phyloP scores from a whole-genome alignment of 2,797 vertebrate genomes.

The Cossypha polioptera region DNA sequence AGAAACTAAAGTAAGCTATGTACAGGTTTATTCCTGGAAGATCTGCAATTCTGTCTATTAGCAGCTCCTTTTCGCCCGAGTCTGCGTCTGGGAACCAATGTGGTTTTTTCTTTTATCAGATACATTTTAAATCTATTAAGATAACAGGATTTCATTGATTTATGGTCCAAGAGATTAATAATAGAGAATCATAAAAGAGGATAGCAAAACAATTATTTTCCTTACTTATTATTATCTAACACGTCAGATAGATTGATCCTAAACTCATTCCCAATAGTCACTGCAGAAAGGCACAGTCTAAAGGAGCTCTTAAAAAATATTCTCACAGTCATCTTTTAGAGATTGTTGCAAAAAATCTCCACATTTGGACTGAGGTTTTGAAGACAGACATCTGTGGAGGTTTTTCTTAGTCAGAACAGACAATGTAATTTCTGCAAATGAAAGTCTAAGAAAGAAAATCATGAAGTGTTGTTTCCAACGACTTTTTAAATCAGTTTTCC shows the following conservation, averaged over 20 bases:
- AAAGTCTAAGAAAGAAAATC: neutral
- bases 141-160: neutral
- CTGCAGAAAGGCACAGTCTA: neutral
- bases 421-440: neutral
- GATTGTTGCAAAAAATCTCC: neutral
- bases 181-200: neutral
- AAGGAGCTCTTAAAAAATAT: neutral
- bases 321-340: neutral
- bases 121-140: neutral
- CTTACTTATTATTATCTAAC: neutral
- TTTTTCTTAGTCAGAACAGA: neutral
- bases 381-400: rapidly evolving
- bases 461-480: neutral
- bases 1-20: neutral
- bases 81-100: neutral
- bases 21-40: neutral
- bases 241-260: neutral
- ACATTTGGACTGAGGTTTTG: neutral
- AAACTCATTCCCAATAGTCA: neutral
- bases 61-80: rapidly evolving
- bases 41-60: neutral
- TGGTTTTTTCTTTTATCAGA: neutral
- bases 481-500: neutral
- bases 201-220: neutral
- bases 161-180: neutral